A percentile compares a stretch with the other conserved stretches of the same genome.
Evolutionary conservation across 1,140 invertebrate species (phyloP).

Genomic region (Nephila pilipes): DNA sequence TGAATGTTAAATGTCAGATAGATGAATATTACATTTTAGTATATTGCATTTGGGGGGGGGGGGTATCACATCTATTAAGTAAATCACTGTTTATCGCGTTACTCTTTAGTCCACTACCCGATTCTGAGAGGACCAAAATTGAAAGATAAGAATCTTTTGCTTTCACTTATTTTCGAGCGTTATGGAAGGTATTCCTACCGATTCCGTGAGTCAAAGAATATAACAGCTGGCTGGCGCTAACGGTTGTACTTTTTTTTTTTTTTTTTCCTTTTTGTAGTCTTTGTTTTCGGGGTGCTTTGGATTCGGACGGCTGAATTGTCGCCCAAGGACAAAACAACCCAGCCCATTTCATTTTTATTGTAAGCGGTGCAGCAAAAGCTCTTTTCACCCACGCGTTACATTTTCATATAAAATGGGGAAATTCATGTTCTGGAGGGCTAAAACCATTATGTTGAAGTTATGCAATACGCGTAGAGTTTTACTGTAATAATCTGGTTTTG

Average conservation of each 20-base stretch:
- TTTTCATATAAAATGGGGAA: background rate
- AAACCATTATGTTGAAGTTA: too few relatives aligned
- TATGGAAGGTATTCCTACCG: background rate
- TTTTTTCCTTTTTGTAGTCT: background rate
- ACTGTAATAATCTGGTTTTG: too few relatives aligned
- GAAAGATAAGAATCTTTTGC: background rate
- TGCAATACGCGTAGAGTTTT: too few relatives aligned
- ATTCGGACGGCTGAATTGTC: background rate
- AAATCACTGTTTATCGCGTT: too few relatives aligned
- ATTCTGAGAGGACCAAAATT: background rate
- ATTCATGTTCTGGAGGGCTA: too few relatives aligned
- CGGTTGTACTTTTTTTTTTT: background rate
- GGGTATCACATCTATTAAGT: too few relatives aligned
- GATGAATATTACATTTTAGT: too few relatives aligned
- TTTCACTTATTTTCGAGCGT: background rate
- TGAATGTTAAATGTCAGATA: too few relatives aligned
- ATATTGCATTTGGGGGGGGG: too few relatives aligned
- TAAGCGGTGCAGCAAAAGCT: background rate
- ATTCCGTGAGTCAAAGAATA: background rate
- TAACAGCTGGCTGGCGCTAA: background rate
- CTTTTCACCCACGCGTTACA: background rate
- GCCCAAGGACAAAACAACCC: background rate
- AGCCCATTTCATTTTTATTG: background rate
- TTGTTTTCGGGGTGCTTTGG: background rate
- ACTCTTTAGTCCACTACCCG: too few relatives aligned